phyloP scores from a whole-genome alignment of 2,888 invertebrate species.

The Drosophila kambysellisi region DNA sequence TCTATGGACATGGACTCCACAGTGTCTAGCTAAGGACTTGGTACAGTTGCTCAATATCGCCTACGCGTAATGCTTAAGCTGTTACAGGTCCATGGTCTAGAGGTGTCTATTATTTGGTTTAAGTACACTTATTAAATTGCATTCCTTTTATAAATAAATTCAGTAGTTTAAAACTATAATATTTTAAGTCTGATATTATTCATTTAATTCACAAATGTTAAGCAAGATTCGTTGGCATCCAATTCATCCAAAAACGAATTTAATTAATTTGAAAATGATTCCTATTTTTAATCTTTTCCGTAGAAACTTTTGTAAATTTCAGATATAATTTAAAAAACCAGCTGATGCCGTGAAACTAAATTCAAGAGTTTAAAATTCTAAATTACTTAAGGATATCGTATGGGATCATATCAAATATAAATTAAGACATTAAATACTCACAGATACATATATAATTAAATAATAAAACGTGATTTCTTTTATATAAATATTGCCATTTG shows the following conservation, averaged over 20 bases:
- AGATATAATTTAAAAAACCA: neutral
- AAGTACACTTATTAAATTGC: too few relatives aligned
- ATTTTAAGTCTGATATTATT: neutral
- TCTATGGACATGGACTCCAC: neutral
- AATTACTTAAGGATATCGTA: slow-evolving; percentile 2
- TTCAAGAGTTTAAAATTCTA: too few relatives aligned
- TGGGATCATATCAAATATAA: neutral
- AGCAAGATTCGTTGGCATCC: neutral
- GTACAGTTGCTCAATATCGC: neutral
- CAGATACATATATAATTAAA: neutral
- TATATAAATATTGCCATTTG: slow-evolving; percentile 10
- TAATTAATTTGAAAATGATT: neutral
- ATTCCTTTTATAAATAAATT: neutral
- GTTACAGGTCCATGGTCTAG: slow-evolving; percentile 49
- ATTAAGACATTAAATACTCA: neutral
- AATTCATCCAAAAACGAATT: neutral
- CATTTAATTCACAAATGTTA: neutral
- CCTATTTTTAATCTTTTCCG: neutral
- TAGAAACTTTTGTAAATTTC: neutral
- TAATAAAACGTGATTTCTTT: neutral
- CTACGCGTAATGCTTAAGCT: neutral
- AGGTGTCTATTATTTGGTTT: slow-evolving; percentile 20
- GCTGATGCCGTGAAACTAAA: neutral
- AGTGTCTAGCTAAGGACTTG: slow-evolving; percentile 49
- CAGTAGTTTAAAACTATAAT: neutral